Conservation (phyloP, 2,888 invertebrate genomes). For the Erannis defoliaria region DNA sequence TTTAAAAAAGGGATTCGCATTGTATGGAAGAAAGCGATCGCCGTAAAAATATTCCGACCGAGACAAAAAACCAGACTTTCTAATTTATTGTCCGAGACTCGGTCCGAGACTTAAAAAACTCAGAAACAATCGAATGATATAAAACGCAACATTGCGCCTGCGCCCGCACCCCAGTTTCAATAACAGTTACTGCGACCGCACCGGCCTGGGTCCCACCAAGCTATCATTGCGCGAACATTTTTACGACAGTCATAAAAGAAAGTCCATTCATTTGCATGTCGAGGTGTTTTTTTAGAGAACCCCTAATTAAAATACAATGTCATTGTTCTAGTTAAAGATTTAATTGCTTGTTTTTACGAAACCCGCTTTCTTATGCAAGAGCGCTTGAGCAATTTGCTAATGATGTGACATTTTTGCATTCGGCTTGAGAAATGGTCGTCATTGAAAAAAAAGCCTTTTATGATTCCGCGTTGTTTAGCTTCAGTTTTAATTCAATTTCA, state of each 20-base stretch:
- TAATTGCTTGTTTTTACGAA: conserved; percentile 40
- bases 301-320: conserved; percentile 44
- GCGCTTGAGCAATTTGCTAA: conserved; percentile 41
- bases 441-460: conserved; percentile 7
- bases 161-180: no score
- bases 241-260: conserved; percentile 48
- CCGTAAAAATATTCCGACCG: conserved; percentile 56
- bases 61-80: conserved; percentile 66
- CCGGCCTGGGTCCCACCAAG: conserved; percentile 7
- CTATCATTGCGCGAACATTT: conserved; percentile 16
- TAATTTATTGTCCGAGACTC: conserved; percentile 69
- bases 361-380: conserved; percentile 31
- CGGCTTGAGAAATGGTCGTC: conserved; percentile 7
- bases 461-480: background rate
- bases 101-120: conserved; percentile 60
- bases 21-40: conserved; percentile 68
- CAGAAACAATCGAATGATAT: conserved; percentile 62
- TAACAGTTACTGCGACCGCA: no score
- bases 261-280: conserved; percentile 49
- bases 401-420: conserved; percentile 38
- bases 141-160: conserved; percentile 55
- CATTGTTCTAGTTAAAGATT: conserved; percentile 42
- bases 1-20: conserved; percentile 56
- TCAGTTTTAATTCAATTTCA: background rate
- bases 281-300: conserved; percentile 29